A percentile compares a stretch with the other conserved stretches of the same genome.
Evolutionary conservation across 2,888 invertebrate genomes (phyloP).

Genomic region (Siphlonurus alternatus): DNA sequence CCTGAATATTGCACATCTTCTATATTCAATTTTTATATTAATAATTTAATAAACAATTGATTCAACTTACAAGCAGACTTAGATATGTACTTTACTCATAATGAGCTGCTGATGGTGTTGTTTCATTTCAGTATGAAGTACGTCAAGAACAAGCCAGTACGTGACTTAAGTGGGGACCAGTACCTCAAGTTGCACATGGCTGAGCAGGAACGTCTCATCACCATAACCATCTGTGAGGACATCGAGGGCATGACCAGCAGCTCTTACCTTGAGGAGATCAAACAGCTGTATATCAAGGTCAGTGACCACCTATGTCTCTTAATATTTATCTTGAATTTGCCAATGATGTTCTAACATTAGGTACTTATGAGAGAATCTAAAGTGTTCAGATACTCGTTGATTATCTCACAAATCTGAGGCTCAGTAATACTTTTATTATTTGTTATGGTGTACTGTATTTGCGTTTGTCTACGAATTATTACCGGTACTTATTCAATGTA

Average conservation of each 20-base stretch:
- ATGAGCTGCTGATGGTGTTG: too few species aligned
- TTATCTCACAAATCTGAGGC: not conserved
- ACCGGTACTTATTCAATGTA: not conserved
- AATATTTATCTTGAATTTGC: not conserved
- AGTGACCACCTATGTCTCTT: conserved; percentile 12
- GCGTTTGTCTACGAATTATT: too few species aligned
- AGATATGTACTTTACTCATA: too few species aligned
- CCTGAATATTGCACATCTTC: too few species aligned
- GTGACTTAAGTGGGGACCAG: conserved; percentile 76
- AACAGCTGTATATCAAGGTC: conserved; percentile 66
- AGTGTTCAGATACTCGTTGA: too few species aligned
- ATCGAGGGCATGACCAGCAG: conserved; percentile 61
- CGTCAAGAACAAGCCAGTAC: conserved; percentile 79
- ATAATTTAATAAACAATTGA: too few species aligned
- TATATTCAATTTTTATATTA: too few species aligned
- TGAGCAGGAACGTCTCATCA: conserved; percentile 62
- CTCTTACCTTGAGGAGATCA: conserved; percentile 76
- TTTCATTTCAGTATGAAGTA: conserved; percentile 77
- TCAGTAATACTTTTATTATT: too few species aligned
- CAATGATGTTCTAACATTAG: not conserved
- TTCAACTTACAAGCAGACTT: too few species aligned
- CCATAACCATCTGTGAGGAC: conserved; percentile 51
- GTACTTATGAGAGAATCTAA: not conserved
- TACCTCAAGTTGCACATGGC: conserved; percentile 69
- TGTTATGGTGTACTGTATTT: too few species aligned